Percentiles rank a stretch among this genome's conserved stretches.
Conservation (phyloP, 1,140 invertebrate species). For the Sitophilus oryzae region DNA sequence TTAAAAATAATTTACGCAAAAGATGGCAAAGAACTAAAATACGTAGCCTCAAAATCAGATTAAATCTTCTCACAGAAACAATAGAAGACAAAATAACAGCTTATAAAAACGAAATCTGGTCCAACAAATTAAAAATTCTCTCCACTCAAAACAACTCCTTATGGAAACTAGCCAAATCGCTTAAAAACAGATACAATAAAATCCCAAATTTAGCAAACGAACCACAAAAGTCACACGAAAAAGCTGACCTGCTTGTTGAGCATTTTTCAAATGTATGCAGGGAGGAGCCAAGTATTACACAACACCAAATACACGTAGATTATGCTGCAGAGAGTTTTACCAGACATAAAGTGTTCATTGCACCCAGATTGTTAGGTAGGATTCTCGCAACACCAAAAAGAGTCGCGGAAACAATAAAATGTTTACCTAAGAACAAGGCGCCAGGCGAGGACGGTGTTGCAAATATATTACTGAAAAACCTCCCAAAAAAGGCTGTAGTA, state of each 20-base stretch:
- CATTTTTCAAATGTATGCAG: background rate
- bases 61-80: too few species aligned
- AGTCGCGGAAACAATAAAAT: too few species aligned
- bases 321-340: background rate
- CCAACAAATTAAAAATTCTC: background rate
- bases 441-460: background rate
- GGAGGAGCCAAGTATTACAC: background rate
- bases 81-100: too few species aligned
- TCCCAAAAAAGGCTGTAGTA: background rate
- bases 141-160: background rate
- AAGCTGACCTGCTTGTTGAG: background rate
- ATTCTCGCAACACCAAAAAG: too few species aligned
- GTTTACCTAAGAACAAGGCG: background rate
- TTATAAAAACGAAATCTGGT: background rate
- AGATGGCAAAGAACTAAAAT: too few species aligned
- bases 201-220: background rate
- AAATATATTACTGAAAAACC: background rate
- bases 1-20: too few species aligned
- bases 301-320: background rate
- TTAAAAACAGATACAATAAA: background rate
- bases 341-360: too few species aligned
- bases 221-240: background rate
- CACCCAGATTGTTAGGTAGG: too few species aligned
- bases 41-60: too few species aligned
- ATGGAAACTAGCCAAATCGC: background rate